Evolutionary conservation across 1,140 invertebrate genomes (phyloP), one percentile per base, ranked within the genome.

Genomic region (Heliconius congener): DNA sequence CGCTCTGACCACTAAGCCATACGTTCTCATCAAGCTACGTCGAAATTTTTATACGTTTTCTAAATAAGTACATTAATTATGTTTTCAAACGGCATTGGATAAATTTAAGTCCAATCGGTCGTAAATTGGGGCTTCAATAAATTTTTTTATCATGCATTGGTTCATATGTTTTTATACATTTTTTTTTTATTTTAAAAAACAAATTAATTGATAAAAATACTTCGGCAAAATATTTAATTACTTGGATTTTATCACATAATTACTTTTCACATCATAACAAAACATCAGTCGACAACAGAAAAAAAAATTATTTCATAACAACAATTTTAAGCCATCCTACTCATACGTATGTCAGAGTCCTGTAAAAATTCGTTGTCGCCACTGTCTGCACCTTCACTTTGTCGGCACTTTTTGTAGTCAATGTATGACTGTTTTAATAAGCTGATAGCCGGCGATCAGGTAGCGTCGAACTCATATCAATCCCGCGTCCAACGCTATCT

Each of bases 341-440:
- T 9, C 23, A 55, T 18, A 74, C 8, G 78, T 86, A 60, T 82
- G 79, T 85, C 71, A 76, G 73, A 76, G 0, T 37, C 55, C 37
- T 80, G 85, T 83, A 87, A 91, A 90, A 90, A 90, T 83, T 81
- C 75, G 71, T 81, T 73, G 85, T 85, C 86, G 83, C 85, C 86
- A 87, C 85, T 80, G 84, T 84, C 83, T 80, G 70, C 79, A 83
- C 86, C 84, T 82, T 71, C 82, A 50, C 88, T 92, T 90, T 92
- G 91, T 90, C 91, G 91, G 91, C 87, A 84, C 85, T 92, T 92
- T 92, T 92, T 91, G 81, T 91, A 79, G 83, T 78, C 79, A 81
- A 84, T 80, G 86, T 92, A 89, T 92, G 90, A 92, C 90, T 89
- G 87, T 90, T 92, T 92, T 91, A 91, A 90, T 92, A 92, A 91